Evolutionary conservation across 2,797 vertebrate species (phyloP).

Genomic region (Acrocephalus scirpaceus): DNA sequence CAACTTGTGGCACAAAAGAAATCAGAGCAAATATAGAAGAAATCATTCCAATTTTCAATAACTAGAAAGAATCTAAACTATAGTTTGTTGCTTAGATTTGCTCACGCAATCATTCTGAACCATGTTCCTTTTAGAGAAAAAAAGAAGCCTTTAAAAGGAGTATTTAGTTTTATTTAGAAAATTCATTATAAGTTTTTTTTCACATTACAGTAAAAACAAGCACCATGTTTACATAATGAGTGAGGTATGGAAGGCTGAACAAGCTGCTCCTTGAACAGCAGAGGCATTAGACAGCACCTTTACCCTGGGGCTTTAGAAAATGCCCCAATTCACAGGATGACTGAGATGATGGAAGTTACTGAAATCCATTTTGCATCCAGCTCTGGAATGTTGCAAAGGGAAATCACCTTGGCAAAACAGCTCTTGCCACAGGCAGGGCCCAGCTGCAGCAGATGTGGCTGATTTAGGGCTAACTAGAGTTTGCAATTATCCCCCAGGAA

Average conservation of each 20-base stretch:
- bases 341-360: not conserved
- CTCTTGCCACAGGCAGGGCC: not conserved
- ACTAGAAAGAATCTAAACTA: not conserved
- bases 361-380: not conserved
- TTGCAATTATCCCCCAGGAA: not conserved
- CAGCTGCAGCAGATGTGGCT: not conserved
- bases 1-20: not conserved
- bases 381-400: constrained; percentile 38
- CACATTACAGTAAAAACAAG: not conserved
- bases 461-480: not conserved
- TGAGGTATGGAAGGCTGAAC: constrained; percentile 19
- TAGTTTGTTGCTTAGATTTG: not conserved
- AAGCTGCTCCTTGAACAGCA: constrained; percentile 57
- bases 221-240: constrained; percentile 30
- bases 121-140: not conserved
- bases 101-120: not conserved
- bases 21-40: not conserved
- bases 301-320: constrained; percentile 33
- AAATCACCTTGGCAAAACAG: constrained; percentile 4
- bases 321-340: constrained; percentile 35
- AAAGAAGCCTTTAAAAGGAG: not conserved
- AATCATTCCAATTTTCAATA: not conserved
- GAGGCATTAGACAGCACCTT: constrained; percentile 37
- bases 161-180: constrained; percentile 47
- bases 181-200: constrained; percentile 46